Evolutionary conservation across 2,797 vertebrate genomes (phyloP).

Genomic region (Oreochromis grahami): DNA sequence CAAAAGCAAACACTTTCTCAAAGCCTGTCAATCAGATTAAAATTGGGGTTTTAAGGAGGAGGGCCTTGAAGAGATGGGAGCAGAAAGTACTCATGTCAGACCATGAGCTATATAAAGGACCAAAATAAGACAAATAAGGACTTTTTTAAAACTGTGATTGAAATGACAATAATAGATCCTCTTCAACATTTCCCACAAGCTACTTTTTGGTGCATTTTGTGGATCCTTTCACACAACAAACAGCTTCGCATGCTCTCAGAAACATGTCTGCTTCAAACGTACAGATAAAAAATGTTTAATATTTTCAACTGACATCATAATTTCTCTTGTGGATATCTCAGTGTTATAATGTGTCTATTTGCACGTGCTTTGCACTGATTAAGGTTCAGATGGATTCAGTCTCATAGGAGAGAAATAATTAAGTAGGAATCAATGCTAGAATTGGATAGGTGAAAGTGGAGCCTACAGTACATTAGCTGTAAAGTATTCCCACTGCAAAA

Average conservation of each 20-base stretch:
- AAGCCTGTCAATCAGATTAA: background rate
- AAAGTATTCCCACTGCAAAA: slow-evolving; percentile 41
- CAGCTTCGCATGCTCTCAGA: background rate
- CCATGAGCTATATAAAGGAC: background rate
- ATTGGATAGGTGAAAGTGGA: slow-evolving; percentile 53
- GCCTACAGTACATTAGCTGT: slow-evolving; percentile 47
- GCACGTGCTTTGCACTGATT: slow-evolving; percentile 26
- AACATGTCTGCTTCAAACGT: background rate
- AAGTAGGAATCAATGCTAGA: slow-evolving; percentile 59
- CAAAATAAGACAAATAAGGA: background rate
- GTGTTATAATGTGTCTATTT: slow-evolving; percentile 7
- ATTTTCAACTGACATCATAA: background rate
- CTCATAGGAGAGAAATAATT: slow-evolving; percentile 50
- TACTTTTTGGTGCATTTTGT: background rate
- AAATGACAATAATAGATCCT: background rate
- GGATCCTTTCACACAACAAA: background rate
- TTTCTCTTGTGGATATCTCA: background rate
- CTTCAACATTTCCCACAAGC: background rate
- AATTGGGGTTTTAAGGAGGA: background rate
- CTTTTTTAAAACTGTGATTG: background rate
- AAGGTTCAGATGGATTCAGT: slow-evolving; percentile 45
- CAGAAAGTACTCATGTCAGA: background rate
- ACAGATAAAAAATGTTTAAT: background rate
- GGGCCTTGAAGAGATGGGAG: background rate
- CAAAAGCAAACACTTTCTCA: background rate